Conservation (phyloP, 2,888 invertebrate genomes). For the Eilema griseolum region DNA sequence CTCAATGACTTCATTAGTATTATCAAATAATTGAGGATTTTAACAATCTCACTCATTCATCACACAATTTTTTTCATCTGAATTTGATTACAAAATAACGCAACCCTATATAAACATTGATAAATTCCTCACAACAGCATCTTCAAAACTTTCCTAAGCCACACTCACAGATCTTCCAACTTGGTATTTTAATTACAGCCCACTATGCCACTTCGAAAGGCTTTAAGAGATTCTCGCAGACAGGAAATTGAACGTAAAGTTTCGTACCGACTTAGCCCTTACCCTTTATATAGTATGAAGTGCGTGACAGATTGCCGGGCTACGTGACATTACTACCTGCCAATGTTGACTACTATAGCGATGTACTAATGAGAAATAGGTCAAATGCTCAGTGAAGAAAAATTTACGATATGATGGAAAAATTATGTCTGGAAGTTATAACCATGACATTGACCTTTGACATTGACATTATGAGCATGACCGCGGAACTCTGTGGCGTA, state of each 20-base stretch:
- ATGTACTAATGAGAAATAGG: not conserved
- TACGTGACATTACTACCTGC: conserved; percentile 44
- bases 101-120: too few species aligned
- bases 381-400: not conserved
- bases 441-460: too few species aligned
- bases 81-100: too few species aligned
- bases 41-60: too few species aligned
- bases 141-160: not conserved
- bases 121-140: not conserved
- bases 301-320: conserved; percentile 43
- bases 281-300: conserved; percentile 21
- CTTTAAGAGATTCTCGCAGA: conserved; percentile 2
- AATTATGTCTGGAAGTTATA: too few species aligned
- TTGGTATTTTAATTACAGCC: conserved; percentile 16
- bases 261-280: conserved; percentile 20
- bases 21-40: too few species aligned
- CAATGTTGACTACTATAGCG: conserved; percentile 13
- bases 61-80: too few species aligned
- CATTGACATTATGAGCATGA: too few species aligned
- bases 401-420: not conserved
- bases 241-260: conserved; percentile 26
- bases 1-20: too few species aligned
- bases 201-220: conserved; percentile 2
- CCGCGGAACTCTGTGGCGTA: too few species aligned
- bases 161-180: not conserved